These are phyloP conservation scores for Meghimatium bilineatum DNA, from an alignment of 2,888 invertebrate genomes.

Conservation along the genomic window DNA sequence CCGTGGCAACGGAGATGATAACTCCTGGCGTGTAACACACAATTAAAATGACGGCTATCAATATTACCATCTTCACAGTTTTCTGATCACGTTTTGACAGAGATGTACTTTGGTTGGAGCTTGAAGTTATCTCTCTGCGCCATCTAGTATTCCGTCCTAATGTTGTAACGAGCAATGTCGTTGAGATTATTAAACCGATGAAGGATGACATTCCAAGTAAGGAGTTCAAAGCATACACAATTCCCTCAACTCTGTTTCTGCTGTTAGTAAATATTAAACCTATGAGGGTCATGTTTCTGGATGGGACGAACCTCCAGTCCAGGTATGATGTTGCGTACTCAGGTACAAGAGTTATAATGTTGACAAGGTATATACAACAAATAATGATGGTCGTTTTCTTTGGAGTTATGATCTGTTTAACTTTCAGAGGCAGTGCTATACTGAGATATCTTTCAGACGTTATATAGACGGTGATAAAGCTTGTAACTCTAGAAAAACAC, in stretches of 20 bases:
- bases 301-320: not conserved
- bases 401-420: constrained; percentile 20
- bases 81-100: not conserved
- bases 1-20: not conserved
- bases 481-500: constrained; percentile 9
- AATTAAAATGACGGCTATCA: constrained; percentile 16
- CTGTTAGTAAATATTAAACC: not conserved
- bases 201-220: constrained; percentile 6
- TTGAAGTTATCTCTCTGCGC: not conserved
- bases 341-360: constrained; percentile 7
- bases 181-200: not conserved
- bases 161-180: constrained; percentile 1
- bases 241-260: not conserved
- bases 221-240: not conserved
- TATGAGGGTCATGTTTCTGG: not conserved
- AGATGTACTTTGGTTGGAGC: not conserved
- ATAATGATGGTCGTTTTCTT: not conserved
- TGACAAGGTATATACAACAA: not conserved
- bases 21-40: constrained; percentile 4
- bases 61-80: not conserved
- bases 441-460: constrained; percentile 31
- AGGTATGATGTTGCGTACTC: constrained; percentile 14
- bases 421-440: constrained; percentile 10
- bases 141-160: not conserved
- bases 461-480: constrained; percentile 28